A percentile compares a stretch with the other conserved stretches of the same genome.
Conservation (phyloP, 2,113 vertebrate genomes). For the Entomyzon cyanotis region DNA sequence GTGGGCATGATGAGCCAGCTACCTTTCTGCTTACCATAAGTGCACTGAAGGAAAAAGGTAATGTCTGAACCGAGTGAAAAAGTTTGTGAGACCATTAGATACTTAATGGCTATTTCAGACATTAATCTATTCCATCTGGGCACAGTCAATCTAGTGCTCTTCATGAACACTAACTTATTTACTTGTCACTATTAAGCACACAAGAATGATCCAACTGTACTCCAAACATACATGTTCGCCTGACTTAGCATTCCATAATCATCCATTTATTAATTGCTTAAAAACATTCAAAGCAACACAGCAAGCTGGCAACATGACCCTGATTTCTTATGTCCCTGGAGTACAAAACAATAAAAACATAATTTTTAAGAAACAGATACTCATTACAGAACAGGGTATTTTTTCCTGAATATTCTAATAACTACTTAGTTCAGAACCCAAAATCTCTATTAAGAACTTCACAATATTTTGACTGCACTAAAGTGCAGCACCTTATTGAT, state of each 20-base stretch:
- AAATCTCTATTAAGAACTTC: not conserved
- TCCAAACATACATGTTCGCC: not conserved
- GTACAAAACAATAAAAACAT: not conserved
- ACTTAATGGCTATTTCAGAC: conserved; percentile 7
- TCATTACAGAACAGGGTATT: not conserved
- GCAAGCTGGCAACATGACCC: not conserved
- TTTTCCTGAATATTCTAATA: not conserved
- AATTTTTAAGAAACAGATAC: conserved; percentile 2
- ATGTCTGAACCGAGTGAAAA: not conserved
- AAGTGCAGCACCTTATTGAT: not conserved
- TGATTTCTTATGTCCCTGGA: not conserved
- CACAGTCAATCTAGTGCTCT: not conserved
- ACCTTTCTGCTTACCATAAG: not conserved
- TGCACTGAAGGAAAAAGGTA: not conserved
- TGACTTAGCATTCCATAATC: conserved; percentile 32
- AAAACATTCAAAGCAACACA: conserved; percentile 35
- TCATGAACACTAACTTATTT: conserved; percentile 8
- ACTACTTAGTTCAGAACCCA: not conserved
- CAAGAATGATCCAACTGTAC: not conserved
- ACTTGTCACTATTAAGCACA: not conserved
- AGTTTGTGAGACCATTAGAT: conserved; percentile 25
- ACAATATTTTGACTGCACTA: conserved; percentile 31
- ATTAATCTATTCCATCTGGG: not conserved
- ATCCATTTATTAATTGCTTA: conserved; percentile 49
- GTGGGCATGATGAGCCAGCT: not conserved